phyloP scores from a whole-genome alignment of 2,797 vertebrate genomes.

The Podarcis siculus region DNA sequence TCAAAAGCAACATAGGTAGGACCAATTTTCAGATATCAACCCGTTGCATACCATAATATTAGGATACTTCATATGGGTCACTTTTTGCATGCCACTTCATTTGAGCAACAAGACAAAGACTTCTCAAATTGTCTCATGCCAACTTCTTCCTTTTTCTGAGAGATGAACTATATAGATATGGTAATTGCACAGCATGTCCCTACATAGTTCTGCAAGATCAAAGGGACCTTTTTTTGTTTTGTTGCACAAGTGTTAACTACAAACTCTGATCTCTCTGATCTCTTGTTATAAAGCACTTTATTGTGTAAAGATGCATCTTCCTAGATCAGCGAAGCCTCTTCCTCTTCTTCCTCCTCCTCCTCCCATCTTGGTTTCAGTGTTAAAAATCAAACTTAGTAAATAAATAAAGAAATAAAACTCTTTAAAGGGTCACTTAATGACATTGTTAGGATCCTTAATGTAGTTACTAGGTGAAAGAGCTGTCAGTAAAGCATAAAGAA shows the following conservation, averaged over 20 bases:
- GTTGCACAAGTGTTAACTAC: conserved; percentile 60
- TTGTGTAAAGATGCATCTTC: conserved; percentile 64
- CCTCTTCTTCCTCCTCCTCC: neutral
- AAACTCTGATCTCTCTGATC: conserved; percentile 29
- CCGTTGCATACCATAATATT: neutral
- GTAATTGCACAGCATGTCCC: conserved; percentile 52
- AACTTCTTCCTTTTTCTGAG: conserved; percentile 61
- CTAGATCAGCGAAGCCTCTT: conserved; percentile 41
- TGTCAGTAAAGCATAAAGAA: conserved; percentile 80
- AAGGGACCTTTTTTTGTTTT: conserved; percentile 66
- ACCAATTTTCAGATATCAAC: neutral
- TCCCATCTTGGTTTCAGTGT: conserved; percentile 45
- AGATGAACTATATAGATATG: conserved; percentile 58
- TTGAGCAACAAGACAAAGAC: conserved; percentile 60
- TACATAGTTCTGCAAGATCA: conserved; percentile 74
- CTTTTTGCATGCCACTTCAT: conserved; percentile 70
- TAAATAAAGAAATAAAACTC: conserved; percentile 48
- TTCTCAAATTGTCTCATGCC: conserved; percentile 49
- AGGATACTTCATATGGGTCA: conserved; percentile 45
- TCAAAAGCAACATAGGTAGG: neutral
- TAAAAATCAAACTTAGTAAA: conserved; percentile 54
- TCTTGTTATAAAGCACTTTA: conserved; percentile 57
- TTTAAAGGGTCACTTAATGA: conserved; percentile 81
- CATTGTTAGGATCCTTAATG: conserved; percentile 83
- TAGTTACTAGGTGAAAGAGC: conserved; percentile 76